Evolutionary conservation across 2,113 vertebrate species (phyloP), one percentile per base, ranked within the genome.

Genomic region (Leucopsar rothschildi): DNA sequence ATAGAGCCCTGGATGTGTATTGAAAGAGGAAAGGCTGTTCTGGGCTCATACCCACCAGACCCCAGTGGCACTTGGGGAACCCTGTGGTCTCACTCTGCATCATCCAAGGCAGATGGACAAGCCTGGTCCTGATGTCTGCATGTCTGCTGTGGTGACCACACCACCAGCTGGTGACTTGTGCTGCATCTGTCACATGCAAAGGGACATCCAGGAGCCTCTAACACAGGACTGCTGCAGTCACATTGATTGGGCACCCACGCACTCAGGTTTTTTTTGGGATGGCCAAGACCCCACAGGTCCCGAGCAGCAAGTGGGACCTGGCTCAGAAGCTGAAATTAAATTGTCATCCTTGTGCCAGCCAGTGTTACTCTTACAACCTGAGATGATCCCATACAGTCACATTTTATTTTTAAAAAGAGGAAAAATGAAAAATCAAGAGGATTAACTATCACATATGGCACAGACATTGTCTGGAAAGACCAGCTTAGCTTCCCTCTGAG

Each of bases 371-470:
- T 83, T 37, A 56, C 39, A 70, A 59, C 27, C 44, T 52, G 40
- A 80, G 39, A 35, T 2, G 3, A 44, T 61, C 31, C 4, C 1
- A 23, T 16, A 44, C 22, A 37, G 59, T n/a, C 2, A 2, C n/a
- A 53, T 72, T 68, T 80, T 33, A 66, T 71, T 79, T 96, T 71
- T 64, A 45, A 90, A 90, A 83, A 45, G 50, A 45, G 15, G 33
- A 72, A 93, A 93, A 90, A 60, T 40, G 42, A 60, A 65, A 95
- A 90, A 71, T 80, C 50, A 56, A 90, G 83, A 86, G 86, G 86
- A 92, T 96, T 92, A 93, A 80, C 60, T 57, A 52, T 40, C 59
- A 63, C 71, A 83, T 73, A 77, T 45, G 80, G 83, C 68, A 77
- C n/a, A 40, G 86, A 77, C 63, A 86, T 95, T 80, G 79, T n/a